Evolutionary conservation across 2,113 vertebrate species (phyloP), one percentile per base, ranked within the genome.

Genomic region (Thryonomys swinderianus): DNA sequence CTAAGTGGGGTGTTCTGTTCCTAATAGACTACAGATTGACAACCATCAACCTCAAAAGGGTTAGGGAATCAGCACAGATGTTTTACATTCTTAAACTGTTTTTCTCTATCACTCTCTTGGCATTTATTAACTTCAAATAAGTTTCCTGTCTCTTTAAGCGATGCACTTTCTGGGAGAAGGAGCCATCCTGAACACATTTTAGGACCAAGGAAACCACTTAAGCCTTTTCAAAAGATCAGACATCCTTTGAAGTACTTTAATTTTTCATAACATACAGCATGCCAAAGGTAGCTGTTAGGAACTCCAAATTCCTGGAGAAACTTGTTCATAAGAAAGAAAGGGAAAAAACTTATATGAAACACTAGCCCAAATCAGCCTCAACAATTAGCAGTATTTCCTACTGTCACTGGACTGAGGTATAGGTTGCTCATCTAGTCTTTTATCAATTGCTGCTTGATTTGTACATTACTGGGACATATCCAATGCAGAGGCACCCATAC

Each of bases 271-370:
- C n/a, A 45, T 73, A 59, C 3, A 42, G 45, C 9, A 86, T 62
- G 48, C 57, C 85, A 92, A 59, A 94, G 66, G 78, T 92, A 78
- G 51, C n/a, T 64, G 11, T 42, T 86, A 64, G 57, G 23, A 76
- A 64, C 12, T 90, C 6, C 79, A 85, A 67, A 74, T 37, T n/a
- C 57, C 17, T 78, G 23, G 32, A 78, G 48, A 91, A 59, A 32
- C 27, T 34, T 85, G 34, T 42, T 59, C 71, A 16, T 23, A 79
- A 55, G 23, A 59, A 59, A 85, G 74, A 59, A 30, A 67, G 40
- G 25, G 20, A 9, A 30, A 83, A n/a, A 61, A 7, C 34, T 17
- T 48, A 8, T 67, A 37, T 42, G 81, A 85, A 87, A 85, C 62
- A 59, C 51, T 5, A 85, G 67, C 2, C 32, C 40, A 90, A 42